Conservation (phyloP, 2,888 invertebrate genomes). For the Noctua comes region DNA sequence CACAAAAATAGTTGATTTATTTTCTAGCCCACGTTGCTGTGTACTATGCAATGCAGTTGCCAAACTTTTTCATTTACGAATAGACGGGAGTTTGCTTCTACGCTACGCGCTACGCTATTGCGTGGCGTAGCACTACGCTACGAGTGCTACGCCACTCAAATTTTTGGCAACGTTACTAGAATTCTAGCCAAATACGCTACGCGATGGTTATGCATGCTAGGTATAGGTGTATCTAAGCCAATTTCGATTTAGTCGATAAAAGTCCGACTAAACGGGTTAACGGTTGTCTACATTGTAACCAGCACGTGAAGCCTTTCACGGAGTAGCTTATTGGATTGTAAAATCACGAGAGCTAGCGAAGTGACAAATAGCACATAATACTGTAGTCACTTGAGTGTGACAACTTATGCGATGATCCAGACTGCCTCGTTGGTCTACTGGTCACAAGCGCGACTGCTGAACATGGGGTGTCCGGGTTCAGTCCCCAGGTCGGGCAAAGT, state of each 20-base stretch:
- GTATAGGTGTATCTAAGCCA: slow-evolving; percentile 1
- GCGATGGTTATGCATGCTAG: background rate
- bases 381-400: slow-evolving; percentile 17
- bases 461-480: no score
- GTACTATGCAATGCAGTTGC: slow-evolving; percentile 2
- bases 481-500: no score
- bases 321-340: slow-evolving; percentile 55
- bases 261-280: slow-evolving; percentile 38
- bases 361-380: slow-evolving; percentile 24
- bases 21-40: background rate
- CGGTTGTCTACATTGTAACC: slow-evolving; percentile 27
- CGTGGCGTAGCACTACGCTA: slow-evolving; percentile 13
- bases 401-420: background rate
- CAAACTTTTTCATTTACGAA: slow-evolving; percentile 3
- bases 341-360: slow-evolving; percentile 40
- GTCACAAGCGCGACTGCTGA: no score
- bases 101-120: slow-evolving; percentile 15
- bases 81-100: background rate
- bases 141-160: background rate
- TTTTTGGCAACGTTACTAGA: background rate
- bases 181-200: background rate
- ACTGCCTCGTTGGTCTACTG: no score
- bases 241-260: slow-evolving; percentile 31
- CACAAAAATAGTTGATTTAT: background rate
- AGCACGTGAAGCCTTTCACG: slow-evolving; percentile 39